Percentiles rank a stretch among this genome's conserved stretches.
Conservation (phyloP, 2,113 vertebrate species). For the Chloroceryle aenea region DNA sequence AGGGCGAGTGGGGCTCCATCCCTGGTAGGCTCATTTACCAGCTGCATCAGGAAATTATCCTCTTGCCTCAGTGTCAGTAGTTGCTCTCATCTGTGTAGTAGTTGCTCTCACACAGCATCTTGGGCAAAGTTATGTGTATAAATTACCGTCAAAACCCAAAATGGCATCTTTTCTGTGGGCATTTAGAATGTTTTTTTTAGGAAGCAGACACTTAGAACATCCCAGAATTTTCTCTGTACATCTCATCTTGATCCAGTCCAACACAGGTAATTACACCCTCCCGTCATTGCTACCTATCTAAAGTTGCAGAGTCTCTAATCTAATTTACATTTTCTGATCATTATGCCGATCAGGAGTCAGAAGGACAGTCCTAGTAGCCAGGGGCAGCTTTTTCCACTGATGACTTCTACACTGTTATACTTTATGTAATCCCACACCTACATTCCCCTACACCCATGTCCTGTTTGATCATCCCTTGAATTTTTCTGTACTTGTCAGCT, state of each 20-base stretch:
- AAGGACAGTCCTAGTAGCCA: not conserved
- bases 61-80: not conserved
- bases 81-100: not conserved
- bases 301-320: not conserved
- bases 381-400: not conserved
- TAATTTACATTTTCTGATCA: not conserved
- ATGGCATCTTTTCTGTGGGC: not conserved
- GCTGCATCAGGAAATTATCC: too few species aligned
- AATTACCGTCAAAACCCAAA: not conserved
- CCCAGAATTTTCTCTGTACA: not conserved
- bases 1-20: too few species aligned
- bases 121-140: not conserved
- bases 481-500: not conserved
- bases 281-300: not conserved
- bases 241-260: not conserved
- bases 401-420: not conserved
- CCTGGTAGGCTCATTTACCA: too few species aligned
- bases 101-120: not conserved
- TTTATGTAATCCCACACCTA: not conserved
- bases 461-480: not conserved
- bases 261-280: not conserved
- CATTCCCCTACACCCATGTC: not conserved
- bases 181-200: not conserved
- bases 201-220: not conserved
- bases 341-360: not conserved